Evolutionary conservation across 2,888 invertebrate species (phyloP), one percentile per base, ranked within the genome.

Genomic region (Drosophila mimetica): DNA sequence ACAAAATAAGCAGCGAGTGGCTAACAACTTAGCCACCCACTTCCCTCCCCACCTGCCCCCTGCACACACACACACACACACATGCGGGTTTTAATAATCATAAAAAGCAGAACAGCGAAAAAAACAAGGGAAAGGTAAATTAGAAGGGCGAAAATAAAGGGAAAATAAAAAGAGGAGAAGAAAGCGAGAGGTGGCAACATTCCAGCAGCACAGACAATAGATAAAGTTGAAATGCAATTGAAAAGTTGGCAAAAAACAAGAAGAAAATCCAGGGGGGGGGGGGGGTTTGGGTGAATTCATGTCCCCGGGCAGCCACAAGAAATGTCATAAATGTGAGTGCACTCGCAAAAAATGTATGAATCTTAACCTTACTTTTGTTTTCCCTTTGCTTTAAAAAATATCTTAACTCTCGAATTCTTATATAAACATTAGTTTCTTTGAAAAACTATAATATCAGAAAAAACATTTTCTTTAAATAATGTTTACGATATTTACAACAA

Each of bases 141-240:
- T 63, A 34, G 59, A 32, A n/a, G 44, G 42, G 77, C 61, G 59
- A 14, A 58, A 52, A 44, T 70, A 37, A 48, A n/a, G 6, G 11
- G 18, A 25, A 13, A 28, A 11, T 11, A 54, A 50, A 22, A 34
- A 47, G 52, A 28, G 34, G 20, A 14, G 22, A 32, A 16, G 25
- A 13, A 11, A 13, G 28, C 3, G 4, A 14, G 30, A 18, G 59
- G 32, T 46, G 54, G 36, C 44, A 65, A 54, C 51, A 53, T 57
- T 71, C 66, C 69, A 22, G 44, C 65, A 70, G 73, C 74, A 76
- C 74, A 76, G 70, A 69, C 67, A 60, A 78, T 48, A 78, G 81
- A 80, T 66, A 74, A 84, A 78, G 75, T 80, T 78, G 55, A 78
- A 81, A 84, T 81, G 78, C 78, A 81, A 84, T 81, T 81, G 84